These are phyloP conservation scores for Bilobella aurantiaca DNA, from an alignment of 1,140 invertebrate genomes.

Conservation along the genomic window DNA sequence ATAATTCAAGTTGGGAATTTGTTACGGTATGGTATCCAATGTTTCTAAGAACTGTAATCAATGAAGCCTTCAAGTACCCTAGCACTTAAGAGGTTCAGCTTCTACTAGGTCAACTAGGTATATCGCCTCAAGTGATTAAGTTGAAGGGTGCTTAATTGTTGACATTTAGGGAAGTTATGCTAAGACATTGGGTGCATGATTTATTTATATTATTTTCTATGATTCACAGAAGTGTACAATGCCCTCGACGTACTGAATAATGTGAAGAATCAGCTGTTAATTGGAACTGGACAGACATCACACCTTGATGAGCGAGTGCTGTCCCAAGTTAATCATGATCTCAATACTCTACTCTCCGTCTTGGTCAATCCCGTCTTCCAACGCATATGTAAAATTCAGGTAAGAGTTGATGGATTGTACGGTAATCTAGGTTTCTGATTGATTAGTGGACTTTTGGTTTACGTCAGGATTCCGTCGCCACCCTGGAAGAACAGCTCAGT, in stretches of 20 bases:
- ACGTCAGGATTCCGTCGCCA: constrained; percentile 61
- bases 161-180: too few relatives aligned
- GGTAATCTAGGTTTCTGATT: too few relatives aligned
- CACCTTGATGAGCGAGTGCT: constrained; percentile 51
- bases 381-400: constrained; percentile 77
- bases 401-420: too few relatives aligned
- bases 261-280: constrained; percentile 12
- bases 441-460: neutral
- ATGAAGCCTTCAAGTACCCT: too few relatives aligned
- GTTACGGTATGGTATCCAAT: too few relatives aligned
- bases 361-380: constrained; percentile 85
- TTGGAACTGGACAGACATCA: constrained; percentile 43
- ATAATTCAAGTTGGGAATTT: too few relatives aligned
- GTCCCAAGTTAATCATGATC: constrained; percentile 66
- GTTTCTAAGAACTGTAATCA: too few relatives aligned
- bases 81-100: too few relatives aligned
- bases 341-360: constrained; percentile 73
- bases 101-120: too few relatives aligned
- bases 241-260: constrained; percentile 10
- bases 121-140: too few relatives aligned
- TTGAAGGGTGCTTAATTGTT: too few relatives aligned
- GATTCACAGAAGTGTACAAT: constrained; percentile 1
- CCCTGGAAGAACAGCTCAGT: constrained; percentile 65
- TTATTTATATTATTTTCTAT: neutral
- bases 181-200: too few relatives aligned